These are phyloP conservation scores for Tinamus guttatus DNA, from an alignment of 2,113 vertebrate species.

Conservation along the genomic window DNA sequence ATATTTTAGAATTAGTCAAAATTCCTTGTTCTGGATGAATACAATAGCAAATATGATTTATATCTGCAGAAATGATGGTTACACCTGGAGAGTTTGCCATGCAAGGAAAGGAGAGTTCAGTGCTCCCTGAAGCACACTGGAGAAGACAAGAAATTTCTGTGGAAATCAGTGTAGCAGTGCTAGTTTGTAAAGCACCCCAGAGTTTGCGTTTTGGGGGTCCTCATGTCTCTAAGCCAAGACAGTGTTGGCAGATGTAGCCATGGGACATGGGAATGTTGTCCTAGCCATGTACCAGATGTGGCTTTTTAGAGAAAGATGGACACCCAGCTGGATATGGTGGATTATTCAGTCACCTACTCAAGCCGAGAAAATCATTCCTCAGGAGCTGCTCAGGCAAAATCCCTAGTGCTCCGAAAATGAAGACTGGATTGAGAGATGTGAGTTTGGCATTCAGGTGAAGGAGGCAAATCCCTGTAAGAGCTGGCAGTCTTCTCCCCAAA, in stretches of 20 bases:
- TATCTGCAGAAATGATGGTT: neutral
- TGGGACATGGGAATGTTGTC: neutral
- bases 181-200: neutral
- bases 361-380: neutral
- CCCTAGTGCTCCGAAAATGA: no score
- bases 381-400: neutral
- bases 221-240: neutral
- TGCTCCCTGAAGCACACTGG: neutral
- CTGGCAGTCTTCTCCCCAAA: neutral
- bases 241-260: no score
- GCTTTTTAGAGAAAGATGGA: no score
- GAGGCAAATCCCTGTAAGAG: neutral
- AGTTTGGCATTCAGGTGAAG: neutral
- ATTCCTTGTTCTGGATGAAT: neutral
- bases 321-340: neutral
- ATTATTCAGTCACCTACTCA: neutral
- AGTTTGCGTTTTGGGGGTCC: neutral
- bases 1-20: neutral
- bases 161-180: accelerated
- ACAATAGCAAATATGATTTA: neutral
- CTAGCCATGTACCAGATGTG: no score
- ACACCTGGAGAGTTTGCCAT: neutral
- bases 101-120: neutral
- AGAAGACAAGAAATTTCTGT: neutral
- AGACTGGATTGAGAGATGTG: neutral